These are phyloP conservation scores for Phalera bucephala DNA, from an alignment of 2,888 invertebrate species.

Conservation along the genomic window DNA sequence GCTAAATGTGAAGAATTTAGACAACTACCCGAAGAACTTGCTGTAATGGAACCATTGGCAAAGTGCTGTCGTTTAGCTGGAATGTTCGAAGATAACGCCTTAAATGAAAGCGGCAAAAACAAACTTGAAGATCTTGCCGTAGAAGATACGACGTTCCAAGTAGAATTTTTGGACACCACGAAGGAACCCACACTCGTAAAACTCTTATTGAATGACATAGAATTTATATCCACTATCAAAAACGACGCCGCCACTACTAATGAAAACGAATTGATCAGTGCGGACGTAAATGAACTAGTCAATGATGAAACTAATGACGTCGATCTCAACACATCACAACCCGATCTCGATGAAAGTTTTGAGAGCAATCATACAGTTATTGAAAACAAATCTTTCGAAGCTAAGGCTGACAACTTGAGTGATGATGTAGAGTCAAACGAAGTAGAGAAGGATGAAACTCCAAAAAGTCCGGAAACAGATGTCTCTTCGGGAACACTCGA, in stretches of 20 bases:
- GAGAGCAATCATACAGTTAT: constrained; percentile 67
- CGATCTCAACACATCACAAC: constrained; percentile 40
- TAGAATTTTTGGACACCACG: constrained; percentile 83
- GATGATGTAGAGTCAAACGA: constrained; percentile 31
- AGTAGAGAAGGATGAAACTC: constrained; percentile 18
- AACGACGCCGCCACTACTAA: constrained; percentile 7
- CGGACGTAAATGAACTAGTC: too few relatives aligned
- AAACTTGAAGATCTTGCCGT: constrained; percentile 61
- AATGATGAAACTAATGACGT: constrained; percentile 16
- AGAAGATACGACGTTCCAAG: constrained; percentile 74
- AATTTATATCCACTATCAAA: constrained; percentile 44
- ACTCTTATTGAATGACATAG: constrained; percentile 80
- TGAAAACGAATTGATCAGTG: constrained; percentile 8
- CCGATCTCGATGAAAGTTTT: constrained; percentile 64
- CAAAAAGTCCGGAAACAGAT: constrained; percentile 37
- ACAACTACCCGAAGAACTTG: constrained; percentile 84
- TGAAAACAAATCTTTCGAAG: constrained; percentile 60
- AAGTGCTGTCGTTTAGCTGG: constrained; percentile 84
- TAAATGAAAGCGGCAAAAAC: constrained; percentile 63
- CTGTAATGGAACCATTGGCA: constrained; percentile 82
- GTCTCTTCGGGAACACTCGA: constrained; percentile 39
- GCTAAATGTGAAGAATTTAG: constrained; percentile 83
- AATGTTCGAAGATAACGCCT: constrained; percentile 63
- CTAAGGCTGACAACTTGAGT: constrained; percentile 33
- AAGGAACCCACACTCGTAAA: constrained; percentile 83